Evolutionary conservation across 2,797 vertebrate genomes (phyloP).

Genomic region (Sphenopsis melanotis): DNA sequence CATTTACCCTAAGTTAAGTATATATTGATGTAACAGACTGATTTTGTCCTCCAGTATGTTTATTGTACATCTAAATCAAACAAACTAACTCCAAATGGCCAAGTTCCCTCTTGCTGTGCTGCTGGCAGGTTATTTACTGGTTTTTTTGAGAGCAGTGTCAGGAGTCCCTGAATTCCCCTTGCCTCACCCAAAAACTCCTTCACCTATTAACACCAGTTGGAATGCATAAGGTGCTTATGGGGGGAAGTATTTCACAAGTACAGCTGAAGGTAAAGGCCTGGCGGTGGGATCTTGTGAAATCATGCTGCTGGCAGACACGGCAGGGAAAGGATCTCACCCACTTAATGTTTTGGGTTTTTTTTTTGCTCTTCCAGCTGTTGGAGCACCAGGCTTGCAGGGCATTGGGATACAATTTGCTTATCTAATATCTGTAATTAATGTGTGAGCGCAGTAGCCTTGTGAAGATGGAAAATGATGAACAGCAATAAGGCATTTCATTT

Average conservation of each 20-base stretch:
- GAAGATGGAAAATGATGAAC: not conserved
- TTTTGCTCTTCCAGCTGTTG: not conserved
- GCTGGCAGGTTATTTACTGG: not conserved
- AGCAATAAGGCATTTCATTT: not conserved
- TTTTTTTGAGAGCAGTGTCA: not conserved
- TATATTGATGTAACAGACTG: not conserved
- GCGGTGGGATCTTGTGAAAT: not conserved
- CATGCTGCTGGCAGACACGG: not conserved
- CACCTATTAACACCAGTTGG: not conserved
- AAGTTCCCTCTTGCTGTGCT: not conserved
- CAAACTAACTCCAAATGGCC: not conserved
- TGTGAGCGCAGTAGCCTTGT: accelerated
- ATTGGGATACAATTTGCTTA: not conserved
- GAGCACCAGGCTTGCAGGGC: not conserved
- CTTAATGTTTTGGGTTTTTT: not conserved
- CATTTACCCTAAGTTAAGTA: not conserved
- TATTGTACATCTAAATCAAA: not conserved
- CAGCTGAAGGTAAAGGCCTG: conserved; percentile 20
- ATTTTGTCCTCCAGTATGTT: not conserved
- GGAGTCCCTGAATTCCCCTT: not conserved
- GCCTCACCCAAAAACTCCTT: not conserved
- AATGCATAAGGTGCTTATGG: not conserved
- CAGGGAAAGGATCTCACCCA: not conserved
- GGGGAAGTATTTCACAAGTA: not conserved
- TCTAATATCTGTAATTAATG: conserved; percentile 30